Conservation (phyloP, 2,888 invertebrate genomes). For the Stratiomys singularior region DNA sequence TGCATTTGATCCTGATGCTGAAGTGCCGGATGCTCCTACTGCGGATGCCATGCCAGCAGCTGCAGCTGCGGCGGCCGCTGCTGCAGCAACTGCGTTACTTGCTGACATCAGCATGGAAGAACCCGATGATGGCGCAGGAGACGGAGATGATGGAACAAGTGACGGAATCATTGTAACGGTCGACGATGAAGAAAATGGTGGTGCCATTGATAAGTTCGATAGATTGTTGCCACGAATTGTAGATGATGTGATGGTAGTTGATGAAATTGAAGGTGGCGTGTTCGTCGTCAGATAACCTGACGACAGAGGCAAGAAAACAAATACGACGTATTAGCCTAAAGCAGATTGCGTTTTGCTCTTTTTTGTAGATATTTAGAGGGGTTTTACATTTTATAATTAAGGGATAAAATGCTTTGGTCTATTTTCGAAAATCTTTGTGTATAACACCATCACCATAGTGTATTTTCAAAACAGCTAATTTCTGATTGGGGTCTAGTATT, state of each 20-base stretch:
- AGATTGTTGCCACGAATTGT: conserved; percentile 51
- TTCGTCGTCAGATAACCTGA: conserved; percentile 67
- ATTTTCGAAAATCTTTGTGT: conserved; percentile 54
- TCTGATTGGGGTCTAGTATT: neutral
- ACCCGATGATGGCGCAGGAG: conserved; percentile 50
- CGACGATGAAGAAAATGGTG: conserved; percentile 54
- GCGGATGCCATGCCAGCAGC: conserved; percentile 54
- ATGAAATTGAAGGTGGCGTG: conserved; percentile 56
- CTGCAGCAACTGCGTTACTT: conserved; percentile 54
- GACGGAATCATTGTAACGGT: conserved; percentile 52
- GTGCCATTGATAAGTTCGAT: conserved; percentile 48
- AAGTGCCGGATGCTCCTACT: conserved; percentile 61
- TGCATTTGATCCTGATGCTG: conserved; percentile 49
- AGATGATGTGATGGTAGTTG: conserved; percentile 56
- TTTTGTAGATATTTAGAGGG: conserved; percentile 15
- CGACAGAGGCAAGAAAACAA: conserved; percentile 65
- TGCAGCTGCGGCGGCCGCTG: conserved; percentile 59
- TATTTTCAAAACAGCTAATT: conserved; percentile 34
- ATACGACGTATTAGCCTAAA: conserved; percentile 67
- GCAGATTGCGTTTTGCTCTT: conserved; percentile 54
- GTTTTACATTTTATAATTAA: conserved; percentile 13
- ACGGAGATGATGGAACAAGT: conserved; percentile 50
- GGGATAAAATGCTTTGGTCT: conserved; percentile 49
- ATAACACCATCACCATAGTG: conserved; percentile 62
- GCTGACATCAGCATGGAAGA: conserved; percentile 49